Conservation (phyloP, 2,888 invertebrate species). For the Drosophila kokeensis region DNA sequence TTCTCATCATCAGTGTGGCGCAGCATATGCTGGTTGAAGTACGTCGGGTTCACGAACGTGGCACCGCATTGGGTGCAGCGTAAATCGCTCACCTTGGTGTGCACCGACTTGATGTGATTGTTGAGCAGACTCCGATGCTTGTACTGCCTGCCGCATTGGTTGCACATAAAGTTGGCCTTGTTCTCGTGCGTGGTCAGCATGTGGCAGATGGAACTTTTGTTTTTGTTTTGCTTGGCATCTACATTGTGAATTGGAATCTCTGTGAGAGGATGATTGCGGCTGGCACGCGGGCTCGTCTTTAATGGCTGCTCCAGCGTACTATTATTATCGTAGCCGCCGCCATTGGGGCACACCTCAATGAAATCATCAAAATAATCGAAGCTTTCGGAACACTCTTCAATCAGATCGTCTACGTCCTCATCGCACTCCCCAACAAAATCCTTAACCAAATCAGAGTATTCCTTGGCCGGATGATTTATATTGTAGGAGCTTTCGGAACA, state of each 20-base stretch:
- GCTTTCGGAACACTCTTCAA: neutral
- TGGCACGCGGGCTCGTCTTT: neutral
- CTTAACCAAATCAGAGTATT: too few relatives aligned
- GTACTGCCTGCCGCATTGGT: slow-evolving; percentile 90
- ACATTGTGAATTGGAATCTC: neutral
- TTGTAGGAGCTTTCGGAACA: too few relatives aligned
- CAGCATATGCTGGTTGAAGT: slow-evolving; percentile 90
- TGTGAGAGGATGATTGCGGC: neutral
- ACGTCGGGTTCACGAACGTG: slow-evolving; percentile 93
- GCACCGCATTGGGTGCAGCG: slow-evolving; percentile 91
- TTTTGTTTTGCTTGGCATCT: neutral
- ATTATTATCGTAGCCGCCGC: neutral
- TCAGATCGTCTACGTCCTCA: neutral
- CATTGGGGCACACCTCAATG: neutral
- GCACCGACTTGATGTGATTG: slow-evolving; percentile 92
- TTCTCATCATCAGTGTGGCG: slow-evolving; percentile 92
- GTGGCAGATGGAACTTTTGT: slow-evolving; percentile 85
- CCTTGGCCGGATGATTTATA: too few relatives aligned
- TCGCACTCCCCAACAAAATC: neutral
- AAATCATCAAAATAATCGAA: neutral
- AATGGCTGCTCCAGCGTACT: neutral
- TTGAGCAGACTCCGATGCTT: slow-evolving; percentile 89
- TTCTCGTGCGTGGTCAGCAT: slow-evolving; percentile 91
- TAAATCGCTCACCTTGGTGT: slow-evolving; percentile 92
- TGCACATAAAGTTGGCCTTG: slow-evolving; percentile 89